phyloP scores from a whole-genome alignment of 2,113 vertebrate genomes.

The Piliocolobus tephrosceles region DNA sequence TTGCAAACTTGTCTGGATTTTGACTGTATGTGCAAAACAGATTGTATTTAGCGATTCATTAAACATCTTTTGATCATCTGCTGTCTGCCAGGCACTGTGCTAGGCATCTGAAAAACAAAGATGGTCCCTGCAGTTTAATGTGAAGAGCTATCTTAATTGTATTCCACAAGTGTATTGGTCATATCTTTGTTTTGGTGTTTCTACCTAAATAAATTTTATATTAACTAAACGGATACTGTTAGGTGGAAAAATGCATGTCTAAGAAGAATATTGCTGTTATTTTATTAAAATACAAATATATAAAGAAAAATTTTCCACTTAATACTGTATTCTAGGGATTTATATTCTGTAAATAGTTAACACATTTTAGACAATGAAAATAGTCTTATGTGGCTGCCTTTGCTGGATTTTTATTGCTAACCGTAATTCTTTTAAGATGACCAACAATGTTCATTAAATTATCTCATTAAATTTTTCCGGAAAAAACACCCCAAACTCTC shows the following conservation, averaged over 20 bases:
- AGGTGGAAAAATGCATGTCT: slow-evolving; percentile 44
- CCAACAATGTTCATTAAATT: slow-evolving; percentile 28
- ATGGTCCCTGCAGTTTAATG: slow-evolving; percentile 40
- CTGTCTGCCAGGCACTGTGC: slow-evolving; percentile 51
- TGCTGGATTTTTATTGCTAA: slow-evolving; percentile 56
- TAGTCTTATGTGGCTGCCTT: slow-evolving; percentile 29
- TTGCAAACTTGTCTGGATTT: slow-evolving; percentile 70
- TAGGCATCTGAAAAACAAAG: slow-evolving; percentile 58
- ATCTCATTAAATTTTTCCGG: background rate
- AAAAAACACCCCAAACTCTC: background rate
- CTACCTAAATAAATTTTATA: slow-evolving; percentile 50
- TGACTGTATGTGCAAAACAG: slow-evolving; percentile 66
- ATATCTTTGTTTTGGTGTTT: slow-evolving; percentile 57
- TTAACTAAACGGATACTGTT: slow-evolving; percentile 45
- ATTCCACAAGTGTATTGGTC: slow-evolving; percentile 31
- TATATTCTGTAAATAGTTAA: slow-evolving; percentile 35
- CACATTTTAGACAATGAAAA: slow-evolving; percentile 48
- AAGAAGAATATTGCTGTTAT: slow-evolving; percentile 48
- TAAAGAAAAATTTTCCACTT: slow-evolving; percentile 56
- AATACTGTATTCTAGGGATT: slow-evolving; percentile 53
- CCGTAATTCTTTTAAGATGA: slow-evolving; percentile 29
- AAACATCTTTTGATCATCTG: slow-evolving; percentile 41
- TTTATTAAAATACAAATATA: slow-evolving; percentile 60
- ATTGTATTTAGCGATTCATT: slow-evolving; percentile 65
- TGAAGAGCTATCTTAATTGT: slow-evolving; percentile 61